phyloP scores from a whole-genome alignment of 2,797 vertebrate species.

The Dipus sagitta region DNA sequence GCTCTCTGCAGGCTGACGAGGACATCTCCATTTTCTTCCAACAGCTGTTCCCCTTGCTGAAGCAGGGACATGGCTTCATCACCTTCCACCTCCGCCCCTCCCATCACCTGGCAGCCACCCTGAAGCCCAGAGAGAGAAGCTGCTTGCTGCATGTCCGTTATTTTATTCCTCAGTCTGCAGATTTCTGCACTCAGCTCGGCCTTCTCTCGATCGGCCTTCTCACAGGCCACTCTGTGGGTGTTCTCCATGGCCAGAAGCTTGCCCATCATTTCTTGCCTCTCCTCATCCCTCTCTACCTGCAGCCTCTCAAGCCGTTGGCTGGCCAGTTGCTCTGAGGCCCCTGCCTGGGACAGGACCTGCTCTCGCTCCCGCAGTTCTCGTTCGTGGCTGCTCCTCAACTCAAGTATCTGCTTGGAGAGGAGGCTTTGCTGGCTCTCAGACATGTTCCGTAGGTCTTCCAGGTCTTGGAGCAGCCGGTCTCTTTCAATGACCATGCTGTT shows the following conservation, averaged over 20 bases:
- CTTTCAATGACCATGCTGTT: conserved; percentile 87
- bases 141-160: conserved; percentile 86
- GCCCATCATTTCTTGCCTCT: conserved; percentile 87
- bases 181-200: conserved; percentile 87
- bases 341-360: conserved; percentile 79
- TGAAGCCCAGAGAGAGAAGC: conserved; percentile 33
- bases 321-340: conserved; percentile 82
- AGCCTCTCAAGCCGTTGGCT: conserved; percentile 87
- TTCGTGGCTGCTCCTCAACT: conserved; percentile 87
- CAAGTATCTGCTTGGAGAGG: conserved; percentile 87
- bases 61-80: conserved; percentile 75
- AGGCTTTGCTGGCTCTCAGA: conserved; percentile 88
- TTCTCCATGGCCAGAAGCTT: conserved; percentile 85
- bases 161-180: conserved; percentile 85
- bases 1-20: conserved; percentile 84
- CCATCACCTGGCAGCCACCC: conserved; percentile 64
- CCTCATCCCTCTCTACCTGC: conserved; percentile 86
- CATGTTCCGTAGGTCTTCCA: conserved; percentile 83
- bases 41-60: conserved; percentile 68
- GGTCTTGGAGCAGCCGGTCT: conserved; percentile 89
- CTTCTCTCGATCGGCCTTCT: conserved; percentile 86
- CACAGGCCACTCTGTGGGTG: conserved; percentile 82
- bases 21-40: conserved; percentile 83
- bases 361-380: conserved; percentile 87
- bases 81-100: conserved; percentile 76